Base-by-base conservation (phyloP, 23 tunicate genomes). In the Halocynthia roretzi region DNA sequence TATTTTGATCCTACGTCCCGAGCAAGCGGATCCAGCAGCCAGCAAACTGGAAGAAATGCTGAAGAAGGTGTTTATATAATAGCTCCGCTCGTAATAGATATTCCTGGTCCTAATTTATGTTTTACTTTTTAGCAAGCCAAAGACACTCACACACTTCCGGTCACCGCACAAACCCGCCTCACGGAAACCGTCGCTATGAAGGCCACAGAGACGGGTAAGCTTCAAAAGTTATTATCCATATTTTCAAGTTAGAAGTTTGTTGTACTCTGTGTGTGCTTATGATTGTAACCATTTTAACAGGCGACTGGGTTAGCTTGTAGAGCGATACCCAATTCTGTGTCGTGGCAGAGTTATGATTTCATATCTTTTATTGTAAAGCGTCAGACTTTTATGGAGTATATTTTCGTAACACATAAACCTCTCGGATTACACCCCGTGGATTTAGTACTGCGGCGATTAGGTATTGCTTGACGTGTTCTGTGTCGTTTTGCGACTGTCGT, bases 1-100 rank as follows among this genome's bases (percentile, higher is more conserved):
- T 90, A 90, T 72, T 85, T 88, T 81, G 97, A 90, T 49, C 85
- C 86, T 51, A 81, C 88, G 8, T 62, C 78, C 31, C 78, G 78
- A 8, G 15, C 78, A 10, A 48, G 70, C 17, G 67, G 60, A 52
- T 31, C 44, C 44, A 31, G 44, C 44, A 31, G 44, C 44, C 44
- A 31, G 44, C 44, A 31, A 31, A 31, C 44, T 31, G 44, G 44
- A 31, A 31, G 44, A 31, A 31, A 31, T 31, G 62, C 62, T 52
- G 78, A 74, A n/a, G 78, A 74, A 52, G 62, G 78, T 74, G 56
- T 31, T 31, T 31, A 31, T 31, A 31, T 31, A 31, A 31, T 31
- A 31, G 44, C 44, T 31, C 63, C 17, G 63, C 63, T 14, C 4
- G 63, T 4, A 15, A 58, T 2, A 2, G 5, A 14, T 58, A 15